Conservation (phyloP, 2,113 vertebrate species). For the Salvelinus namaycush region DNA sequence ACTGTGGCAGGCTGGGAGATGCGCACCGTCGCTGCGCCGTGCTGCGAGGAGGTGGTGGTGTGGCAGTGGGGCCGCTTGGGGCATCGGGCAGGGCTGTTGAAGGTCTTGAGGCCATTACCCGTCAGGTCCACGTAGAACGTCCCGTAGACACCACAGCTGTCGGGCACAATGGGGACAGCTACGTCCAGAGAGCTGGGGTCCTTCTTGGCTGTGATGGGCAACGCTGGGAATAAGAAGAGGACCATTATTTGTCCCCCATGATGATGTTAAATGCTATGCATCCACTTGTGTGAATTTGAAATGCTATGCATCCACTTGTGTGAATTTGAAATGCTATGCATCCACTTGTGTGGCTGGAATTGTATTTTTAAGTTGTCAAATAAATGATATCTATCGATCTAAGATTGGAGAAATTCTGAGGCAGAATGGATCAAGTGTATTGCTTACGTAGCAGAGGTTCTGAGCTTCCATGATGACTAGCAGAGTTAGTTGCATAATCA, state of each 20-base stretch:
- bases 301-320: no score
- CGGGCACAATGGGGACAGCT: conserved; percentile 78
- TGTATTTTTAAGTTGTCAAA: no score
- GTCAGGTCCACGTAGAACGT: conserved; percentile 81
- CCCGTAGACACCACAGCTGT: conserved; percentile 83
- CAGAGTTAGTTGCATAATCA: no score
- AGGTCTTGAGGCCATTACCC: conserved; percentile 70
- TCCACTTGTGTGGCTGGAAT: no score
- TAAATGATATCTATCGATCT: no score
- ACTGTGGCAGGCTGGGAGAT: conserved; percentile 55
- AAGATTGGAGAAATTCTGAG: no score
- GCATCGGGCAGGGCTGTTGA: conserved; percentile 66
- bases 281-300: neutral
- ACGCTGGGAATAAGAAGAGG: conserved; percentile 49
- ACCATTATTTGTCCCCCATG: neutral
- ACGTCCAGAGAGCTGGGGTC: conserved; percentile 55
- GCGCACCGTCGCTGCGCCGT: conserved; percentile 59
- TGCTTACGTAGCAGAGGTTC: no score
- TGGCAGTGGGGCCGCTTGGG: conserved; percentile 60
- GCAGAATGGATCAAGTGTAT: no score
- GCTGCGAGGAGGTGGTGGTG: conserved; percentile 22
- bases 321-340: no score
- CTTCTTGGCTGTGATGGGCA: conserved; percentile 66
- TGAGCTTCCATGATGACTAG: no score
- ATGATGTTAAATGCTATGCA: no score